Conservation (phyloP, 2,888 invertebrate species). For the Augiades crinisus region DNA sequence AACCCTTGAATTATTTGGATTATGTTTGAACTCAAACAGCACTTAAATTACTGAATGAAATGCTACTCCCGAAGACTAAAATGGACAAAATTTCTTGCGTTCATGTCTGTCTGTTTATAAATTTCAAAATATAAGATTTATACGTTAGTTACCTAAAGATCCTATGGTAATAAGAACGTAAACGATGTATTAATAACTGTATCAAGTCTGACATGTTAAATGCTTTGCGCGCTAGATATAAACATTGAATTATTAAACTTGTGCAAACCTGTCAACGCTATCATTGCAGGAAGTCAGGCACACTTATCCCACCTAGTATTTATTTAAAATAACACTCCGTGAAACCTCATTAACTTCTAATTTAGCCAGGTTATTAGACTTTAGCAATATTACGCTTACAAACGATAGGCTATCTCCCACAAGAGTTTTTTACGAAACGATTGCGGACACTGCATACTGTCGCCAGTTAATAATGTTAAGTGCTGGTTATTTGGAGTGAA, state of each 20-base stretch:
- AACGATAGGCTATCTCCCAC: constrained; percentile 9
- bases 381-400: constrained; percentile 19
- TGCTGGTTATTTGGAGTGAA: constrained; percentile 49
- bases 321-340: constrained; percentile 16
- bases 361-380: constrained; percentile 24
- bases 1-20: too few species aligned
- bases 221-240: not conserved
- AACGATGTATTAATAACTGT: too few species aligned
- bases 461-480: constrained; percentile 24
- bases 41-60: too few species aligned
- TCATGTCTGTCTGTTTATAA: too few species aligned
- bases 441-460: constrained; percentile 41
- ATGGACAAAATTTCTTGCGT: too few species aligned
- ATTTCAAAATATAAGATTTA: too few species aligned
- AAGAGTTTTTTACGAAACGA: constrained; percentile 53
- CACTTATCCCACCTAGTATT: constrained; percentile 11
- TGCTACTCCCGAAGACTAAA: too few species aligned
- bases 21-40: too few species aligned
- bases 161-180: not conserved
- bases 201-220: too few species aligned
- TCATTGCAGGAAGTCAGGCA: constrained; percentile 6
- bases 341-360: constrained; percentile 24
- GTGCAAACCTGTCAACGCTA: constrained; percentile 1
- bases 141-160: too few species aligned
- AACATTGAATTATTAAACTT: not conserved